Base-by-base conservation (phyloP, 2,113 vertebrate genomes). In the Lophochroa leadbeateri region DNA sequence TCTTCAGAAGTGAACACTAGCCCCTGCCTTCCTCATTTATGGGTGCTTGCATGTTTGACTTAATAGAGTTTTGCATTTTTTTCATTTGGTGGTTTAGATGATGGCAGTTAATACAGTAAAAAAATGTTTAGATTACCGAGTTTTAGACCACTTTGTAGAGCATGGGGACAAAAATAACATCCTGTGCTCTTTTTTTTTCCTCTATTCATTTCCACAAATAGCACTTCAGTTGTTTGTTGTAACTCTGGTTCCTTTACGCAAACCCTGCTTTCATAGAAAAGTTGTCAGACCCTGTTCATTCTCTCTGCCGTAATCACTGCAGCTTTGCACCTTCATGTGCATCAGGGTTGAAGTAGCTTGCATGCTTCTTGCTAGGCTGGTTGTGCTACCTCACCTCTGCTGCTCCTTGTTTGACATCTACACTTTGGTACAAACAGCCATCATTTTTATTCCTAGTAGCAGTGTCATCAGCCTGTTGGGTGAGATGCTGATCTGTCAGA, bases 141-240 rank as follows among this genome's bases (percentile, higher is more conserved):
- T 90, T 94, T 86, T 64, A 71, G 65, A 79, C 33, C 12, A 17
- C 27, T 81, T 84, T 69, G 37, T 71, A 55, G 31, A 90, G 68
- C 4, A 2, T 3, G 16, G 47, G 10, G 31, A 75, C 47, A 86
- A 65, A 86, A 91, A 29, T 86, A 90, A 52, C 28, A 69, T 77
- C n/a, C 46, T 14, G 6, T 3, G 0, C 14, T 83, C 6, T 9
- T 79, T 57, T 95, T 58, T 28, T 37, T 46, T 82, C 20, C 44
- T 72, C 61, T 82, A 39, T 80, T 85, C 64, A 20, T 11, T 75
- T 78, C 47, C 75, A 16, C 61, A 84, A 72, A 55, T 15, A 88
- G 21, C 35, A 53, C 13, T 68, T 89, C 28, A 44, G 41, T 65
- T 90, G 14, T 37, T 65, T 13, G 3, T 47, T 83, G 35, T 65